Evolutionary conservation across 64 coral and sea anemone genomes (phyloP).

Genomic region (Orbicella faveolata): DNA sequence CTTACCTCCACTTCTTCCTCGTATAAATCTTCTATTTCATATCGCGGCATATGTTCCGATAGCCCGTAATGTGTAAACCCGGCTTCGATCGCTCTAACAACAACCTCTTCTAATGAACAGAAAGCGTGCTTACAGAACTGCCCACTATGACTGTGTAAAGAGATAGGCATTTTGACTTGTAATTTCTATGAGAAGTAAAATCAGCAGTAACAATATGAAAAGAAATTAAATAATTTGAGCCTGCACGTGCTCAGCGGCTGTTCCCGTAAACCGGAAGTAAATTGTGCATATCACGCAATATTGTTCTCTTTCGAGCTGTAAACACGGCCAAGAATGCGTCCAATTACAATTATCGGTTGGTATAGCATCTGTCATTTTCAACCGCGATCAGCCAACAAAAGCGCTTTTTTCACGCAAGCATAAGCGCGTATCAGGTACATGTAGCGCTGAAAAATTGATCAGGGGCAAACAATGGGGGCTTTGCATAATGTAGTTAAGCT

Average conservation of each 20-base stretch:
- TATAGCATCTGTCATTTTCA: slow-evolving; percentile 98
- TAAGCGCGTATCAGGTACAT: slow-evolving; percentile 78
- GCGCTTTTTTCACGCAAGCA: slow-evolving; percentile 92
- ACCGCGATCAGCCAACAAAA: slow-evolving; percentile 92
- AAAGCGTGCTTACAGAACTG: slow-evolving; percentile 87
- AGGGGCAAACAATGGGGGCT: slow-evolving; percentile 89
- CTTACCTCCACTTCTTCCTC: slow-evolving; percentile 64
- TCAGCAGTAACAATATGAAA: no score
- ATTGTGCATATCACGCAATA: slow-evolving; percentile 31
- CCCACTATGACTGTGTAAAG: slow-evolving; percentile 77
- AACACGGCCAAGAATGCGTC: slow-evolving; percentile 43
- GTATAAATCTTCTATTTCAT: slow-evolving; percentile 54
- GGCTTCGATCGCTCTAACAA: slow-evolving; percentile 54
- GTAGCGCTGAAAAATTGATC: slow-evolving; percentile 96
- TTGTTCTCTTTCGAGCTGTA: slow-evolving; percentile 45
- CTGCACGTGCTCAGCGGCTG: not conserved
- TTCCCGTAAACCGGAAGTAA: slow-evolving; percentile 36
- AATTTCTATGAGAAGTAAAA: no score
- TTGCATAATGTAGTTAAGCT: slow-evolving; percentile 96
- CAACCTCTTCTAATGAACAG: slow-evolving; percentile 58
- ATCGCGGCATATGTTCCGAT: slow-evolving; percentile 79
- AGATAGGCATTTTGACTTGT: slow-evolving; percentile 56
- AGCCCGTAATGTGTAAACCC: slow-evolving; percentile 78
- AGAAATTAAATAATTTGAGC: not conserved
- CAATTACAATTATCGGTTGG: slow-evolving; percentile 81